Evolutionary conservation across 2,888 invertebrate genomes (phyloP).

Genomic region (Pyrrhosoma nymphula): DNA sequence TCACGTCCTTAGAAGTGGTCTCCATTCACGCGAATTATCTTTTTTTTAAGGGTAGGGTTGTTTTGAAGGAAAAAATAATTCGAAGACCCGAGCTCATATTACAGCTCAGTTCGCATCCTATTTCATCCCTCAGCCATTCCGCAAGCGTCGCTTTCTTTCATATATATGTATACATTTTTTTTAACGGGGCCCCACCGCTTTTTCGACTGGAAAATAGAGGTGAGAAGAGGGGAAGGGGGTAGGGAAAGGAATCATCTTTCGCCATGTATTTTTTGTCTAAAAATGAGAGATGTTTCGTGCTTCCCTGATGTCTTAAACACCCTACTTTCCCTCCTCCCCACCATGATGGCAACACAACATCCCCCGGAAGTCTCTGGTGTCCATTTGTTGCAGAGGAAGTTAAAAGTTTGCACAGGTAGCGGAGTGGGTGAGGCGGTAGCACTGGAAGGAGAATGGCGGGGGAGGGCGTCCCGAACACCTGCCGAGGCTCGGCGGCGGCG

Average conservation of each 20-base stretch:
- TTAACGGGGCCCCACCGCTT: neutral
- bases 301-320: neutral
- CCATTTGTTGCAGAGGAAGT: neutral
- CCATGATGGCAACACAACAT: neutral
- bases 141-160: neutral
- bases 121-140: slow-evolving; percentile 19
- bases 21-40: no score
- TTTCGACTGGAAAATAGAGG: neutral
- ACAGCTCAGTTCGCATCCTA: neutral
- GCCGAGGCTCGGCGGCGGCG: neutral
- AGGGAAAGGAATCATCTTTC: neutral
- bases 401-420: neutral
- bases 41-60: neutral
- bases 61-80: neutral
- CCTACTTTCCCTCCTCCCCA: neutral
- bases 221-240: no score
- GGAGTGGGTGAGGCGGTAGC: neutral
- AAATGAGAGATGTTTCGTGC: neutral
- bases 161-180: neutral
- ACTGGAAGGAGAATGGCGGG: neutral
- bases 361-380: slow-evolving; percentile 32
- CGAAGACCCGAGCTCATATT: neutral
- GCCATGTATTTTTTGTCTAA: neutral
- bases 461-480: neutral
- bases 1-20: no score